These are phyloP conservation scores for Callipepla squamata DNA, from an alignment of 2,113 vertebrate genomes.

Conservation along the genomic window DNA sequence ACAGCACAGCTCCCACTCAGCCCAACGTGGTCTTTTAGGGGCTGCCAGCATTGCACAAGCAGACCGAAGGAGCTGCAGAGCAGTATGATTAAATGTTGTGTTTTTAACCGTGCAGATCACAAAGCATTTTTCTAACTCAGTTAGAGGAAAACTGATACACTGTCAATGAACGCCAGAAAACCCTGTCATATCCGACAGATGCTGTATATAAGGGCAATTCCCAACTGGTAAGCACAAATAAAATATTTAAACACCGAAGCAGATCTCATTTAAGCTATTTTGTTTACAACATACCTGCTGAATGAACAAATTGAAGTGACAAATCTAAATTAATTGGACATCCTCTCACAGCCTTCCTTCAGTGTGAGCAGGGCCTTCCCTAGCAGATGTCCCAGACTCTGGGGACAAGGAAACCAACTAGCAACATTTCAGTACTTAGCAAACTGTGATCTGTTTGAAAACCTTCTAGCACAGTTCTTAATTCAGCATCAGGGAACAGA, in stretches of 20 bases:
- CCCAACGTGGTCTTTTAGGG: background rate
- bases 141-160: slow-evolving; percentile 14
- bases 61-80: background rate
- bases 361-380: background rate
- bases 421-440: slow-evolving; percentile 43
- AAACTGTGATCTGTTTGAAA: slow-evolving; percentile 54
- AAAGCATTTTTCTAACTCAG: slow-evolving; percentile 1
- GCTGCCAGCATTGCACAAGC: background rate
- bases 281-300: slow-evolving; percentile 53
- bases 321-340: slow-evolving; percentile 62
- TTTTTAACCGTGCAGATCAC: background rate
- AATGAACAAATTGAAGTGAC: slow-evolving; percentile 60
- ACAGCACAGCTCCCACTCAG: background rate
- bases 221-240: slow-evolving; percentile 55
- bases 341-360: slow-evolving; percentile 31
- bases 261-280: slow-evolving; percentile 55
- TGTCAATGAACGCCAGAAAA: slow-evolving; percentile 20
- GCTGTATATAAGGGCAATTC: slow-evolving; percentile 34
- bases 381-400: slow-evolving; percentile 59
- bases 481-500: slow-evolving; percentile 37
- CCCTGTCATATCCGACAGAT: slow-evolving; percentile 10
- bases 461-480: background rate
- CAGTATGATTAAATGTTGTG: background rate
- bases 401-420: slow-evolving; percentile 55
- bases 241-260: slow-evolving; percentile 60